Evolutionary conservation across 2,888 invertebrate species (phyloP).

Genomic region (Microctonus hyperodae): DNA sequence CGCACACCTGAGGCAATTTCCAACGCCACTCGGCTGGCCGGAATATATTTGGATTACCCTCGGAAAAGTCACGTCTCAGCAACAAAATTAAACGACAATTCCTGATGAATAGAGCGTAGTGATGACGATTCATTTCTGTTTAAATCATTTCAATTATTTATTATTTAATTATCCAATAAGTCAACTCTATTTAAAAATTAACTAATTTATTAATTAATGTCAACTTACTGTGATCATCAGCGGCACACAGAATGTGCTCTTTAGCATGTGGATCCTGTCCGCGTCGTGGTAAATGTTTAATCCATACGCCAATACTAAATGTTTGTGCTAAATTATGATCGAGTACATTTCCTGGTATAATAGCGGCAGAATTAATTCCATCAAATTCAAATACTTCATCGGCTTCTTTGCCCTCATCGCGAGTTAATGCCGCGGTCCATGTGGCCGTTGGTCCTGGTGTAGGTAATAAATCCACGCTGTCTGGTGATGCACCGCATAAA

Average conservation of each 20-base stretch:
- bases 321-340: constrained; percentile 80
- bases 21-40: constrained; percentile 99
- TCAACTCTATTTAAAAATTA: background rate
- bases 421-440: constrained; percentile 69
- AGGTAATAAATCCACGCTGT: constrained; percentile 87
- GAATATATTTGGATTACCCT: constrained; percentile 92
- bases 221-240: constrained; percentile 95
- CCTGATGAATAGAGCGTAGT: constrained; percentile 95
- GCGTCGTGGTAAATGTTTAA: constrained; percentile 86
- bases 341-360: constrained; percentile 79
- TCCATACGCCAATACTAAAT: constrained; percentile 94
- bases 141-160: constrained; percentile 27
- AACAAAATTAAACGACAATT: constrained; percentile 96
- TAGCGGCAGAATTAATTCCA: constrained; percentile 85
- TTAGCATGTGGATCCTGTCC: constrained; percentile 89
- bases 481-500: constrained; percentile 84
- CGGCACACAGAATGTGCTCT: constrained; percentile 96
- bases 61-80: constrained; percentile 88
- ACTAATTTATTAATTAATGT: background rate
- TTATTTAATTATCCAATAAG: background rate
- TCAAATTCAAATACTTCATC: constrained; percentile 97
- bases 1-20: constrained; percentile 95
- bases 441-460: constrained; percentile 69
- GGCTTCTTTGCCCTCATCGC: constrained; percentile 74
- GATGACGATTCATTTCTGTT: constrained; percentile 98